These are phyloP conservation scores for Cataglyphis hispanica DNA, from an alignment of 1,140 invertebrate species.

Conservation along the genomic window DNA sequence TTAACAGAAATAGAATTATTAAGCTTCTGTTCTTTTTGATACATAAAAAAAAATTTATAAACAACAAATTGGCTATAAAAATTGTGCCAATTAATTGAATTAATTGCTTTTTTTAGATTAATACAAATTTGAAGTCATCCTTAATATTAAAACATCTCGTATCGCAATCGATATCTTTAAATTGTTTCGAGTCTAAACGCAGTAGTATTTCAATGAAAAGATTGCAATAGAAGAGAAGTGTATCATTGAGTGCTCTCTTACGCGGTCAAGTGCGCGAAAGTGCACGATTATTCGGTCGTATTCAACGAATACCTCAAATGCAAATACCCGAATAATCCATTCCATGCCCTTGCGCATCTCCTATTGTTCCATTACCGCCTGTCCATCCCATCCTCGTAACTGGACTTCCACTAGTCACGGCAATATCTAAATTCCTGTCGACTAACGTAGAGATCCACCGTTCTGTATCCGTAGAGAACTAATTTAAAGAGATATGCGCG, in stretches of 20 bases:
- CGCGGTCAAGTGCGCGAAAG: constrained; percentile 10
- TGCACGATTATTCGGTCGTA: constrained; percentile 50
- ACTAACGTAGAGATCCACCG: constrained; percentile 30
- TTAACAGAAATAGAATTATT: no score
- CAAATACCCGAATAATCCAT: constrained; percentile 58
- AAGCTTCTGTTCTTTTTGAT: no score
- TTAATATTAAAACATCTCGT: neutral
- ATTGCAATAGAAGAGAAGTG: neutral
- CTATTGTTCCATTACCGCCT: constrained; percentile 67
- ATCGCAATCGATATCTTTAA: neutral
- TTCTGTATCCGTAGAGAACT: constrained; percentile 1
- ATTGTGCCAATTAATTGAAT: no score
- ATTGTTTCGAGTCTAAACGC: neutral
- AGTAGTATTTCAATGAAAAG: neutral
- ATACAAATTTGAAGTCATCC: no score
- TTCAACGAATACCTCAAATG: constrained; percentile 66
- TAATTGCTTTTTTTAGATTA: no score
- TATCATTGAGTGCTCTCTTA: neutral
- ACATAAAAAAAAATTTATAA: no score
- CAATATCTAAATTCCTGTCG: constrained; percentile 29
- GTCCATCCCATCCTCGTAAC: constrained; percentile 22
- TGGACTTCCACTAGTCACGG: neutral
- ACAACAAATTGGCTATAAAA: no score
- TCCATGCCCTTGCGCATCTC: constrained; percentile 16
- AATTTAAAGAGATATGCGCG: constrained; percentile 4